Conservation (phyloP, 2,888 invertebrate genomes). For the Drosophila histrio region DNA sequence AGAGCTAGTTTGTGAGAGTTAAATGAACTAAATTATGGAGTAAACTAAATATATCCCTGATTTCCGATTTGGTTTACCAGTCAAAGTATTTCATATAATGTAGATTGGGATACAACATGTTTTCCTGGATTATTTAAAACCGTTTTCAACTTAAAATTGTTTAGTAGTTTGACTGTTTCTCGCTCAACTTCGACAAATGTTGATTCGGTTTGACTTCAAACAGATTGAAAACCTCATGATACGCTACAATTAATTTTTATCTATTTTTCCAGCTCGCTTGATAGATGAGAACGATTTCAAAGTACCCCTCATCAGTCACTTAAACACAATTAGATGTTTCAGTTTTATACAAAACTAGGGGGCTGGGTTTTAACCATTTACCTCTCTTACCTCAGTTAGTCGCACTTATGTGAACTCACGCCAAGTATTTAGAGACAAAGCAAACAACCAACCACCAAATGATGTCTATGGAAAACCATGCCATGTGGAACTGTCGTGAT, state of each 20-base stretch:
- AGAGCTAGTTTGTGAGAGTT: not conserved
- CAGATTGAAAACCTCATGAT: not conserved
- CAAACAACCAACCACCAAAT: constrained; percentile 47
- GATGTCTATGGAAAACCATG: constrained; percentile 48
- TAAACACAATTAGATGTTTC: constrained; percentile 15
- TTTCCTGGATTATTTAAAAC: too few species aligned
- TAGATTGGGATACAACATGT: too few species aligned
- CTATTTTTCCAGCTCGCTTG: not conserved
- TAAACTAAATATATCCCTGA: too few species aligned
- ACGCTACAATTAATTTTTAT: too few species aligned
- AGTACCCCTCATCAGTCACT: constrained; percentile 1
- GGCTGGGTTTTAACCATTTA: constrained; percentile 2
- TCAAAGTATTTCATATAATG: not conserved
- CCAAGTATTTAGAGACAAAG: constrained; percentile 31
- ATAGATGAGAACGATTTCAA: not conserved
- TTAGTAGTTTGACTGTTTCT: too few species aligned
- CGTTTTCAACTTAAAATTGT: too few species aligned
- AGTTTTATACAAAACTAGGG: not conserved
- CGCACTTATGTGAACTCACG: constrained; percentile 2
- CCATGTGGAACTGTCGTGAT: constrained; percentile 58
- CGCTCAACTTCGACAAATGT: not conserved
- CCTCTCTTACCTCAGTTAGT: constrained; percentile 7
- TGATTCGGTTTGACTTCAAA: not conserved
- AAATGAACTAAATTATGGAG: not conserved
- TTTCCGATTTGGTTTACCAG: not conserved